phyloP scores from a whole-genome alignment of 2,113 vertebrate species.

The Tragelaphus strepsiceros region DNA sequence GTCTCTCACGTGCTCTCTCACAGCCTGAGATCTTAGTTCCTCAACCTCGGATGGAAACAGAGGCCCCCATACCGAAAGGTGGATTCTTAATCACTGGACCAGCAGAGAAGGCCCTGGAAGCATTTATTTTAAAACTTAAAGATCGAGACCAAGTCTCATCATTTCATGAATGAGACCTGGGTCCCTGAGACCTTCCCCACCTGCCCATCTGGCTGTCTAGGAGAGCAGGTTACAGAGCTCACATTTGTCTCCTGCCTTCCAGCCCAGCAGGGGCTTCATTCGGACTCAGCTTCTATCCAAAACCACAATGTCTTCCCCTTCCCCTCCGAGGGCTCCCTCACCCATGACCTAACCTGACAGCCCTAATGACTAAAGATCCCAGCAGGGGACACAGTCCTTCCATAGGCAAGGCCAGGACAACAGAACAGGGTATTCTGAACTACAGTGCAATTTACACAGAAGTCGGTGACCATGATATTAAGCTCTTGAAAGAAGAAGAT shows the following conservation, averaged over 20 bases:
- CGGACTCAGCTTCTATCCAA: neutral
- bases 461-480: neutral
- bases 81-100: neutral
- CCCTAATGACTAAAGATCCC: neutral
- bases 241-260: accelerated
- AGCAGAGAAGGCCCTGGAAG: neutral
- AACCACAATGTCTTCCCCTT: neutral
- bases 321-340: neutral
- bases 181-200: neutral
- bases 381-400: accelerated
- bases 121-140: neutral
- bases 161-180: neutral
- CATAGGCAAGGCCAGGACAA: neutral
- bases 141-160: neutral
- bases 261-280: neutral
- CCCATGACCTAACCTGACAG: neutral
- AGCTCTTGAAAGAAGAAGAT: neutral
- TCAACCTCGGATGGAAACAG: neutral
- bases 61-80: neutral
- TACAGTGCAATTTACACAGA: accelerated
- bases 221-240: accelerated
- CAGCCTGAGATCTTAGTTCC: neutral
- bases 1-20: too few relatives aligned
- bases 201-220: neutral
- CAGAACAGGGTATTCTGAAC: too few relatives aligned